These are phyloP conservation scores for Nephotettix cincticeps DNA, from an alignment of 1,140 invertebrate species.

Conservation along the genomic window DNA sequence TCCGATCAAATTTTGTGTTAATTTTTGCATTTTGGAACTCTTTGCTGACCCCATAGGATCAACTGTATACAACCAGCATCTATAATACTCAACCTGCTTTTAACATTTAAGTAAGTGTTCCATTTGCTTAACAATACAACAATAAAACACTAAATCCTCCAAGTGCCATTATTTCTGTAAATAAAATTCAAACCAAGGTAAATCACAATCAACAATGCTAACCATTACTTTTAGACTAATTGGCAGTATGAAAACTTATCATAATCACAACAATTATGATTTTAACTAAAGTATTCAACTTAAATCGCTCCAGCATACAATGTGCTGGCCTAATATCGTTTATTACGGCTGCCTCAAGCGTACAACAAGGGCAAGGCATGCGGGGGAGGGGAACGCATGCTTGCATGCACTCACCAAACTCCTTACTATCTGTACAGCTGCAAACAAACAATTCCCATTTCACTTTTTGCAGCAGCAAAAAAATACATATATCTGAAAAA, in stretches of 20 bases:
- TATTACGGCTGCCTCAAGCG: neutral
- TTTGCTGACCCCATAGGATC: too few relatives aligned
- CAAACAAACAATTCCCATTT: neutral
- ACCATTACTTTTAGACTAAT: neutral
- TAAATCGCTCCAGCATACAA: neutral
- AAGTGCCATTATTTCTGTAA: too few relatives aligned
- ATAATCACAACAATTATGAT: neutral
- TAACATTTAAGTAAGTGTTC: too few relatives aligned
- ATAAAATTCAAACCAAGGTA: neutral
- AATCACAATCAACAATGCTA: neutral
- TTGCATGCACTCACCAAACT: neutral
- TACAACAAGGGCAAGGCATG: neutral
- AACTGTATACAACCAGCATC: too few relatives aligned
- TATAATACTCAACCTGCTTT: too few relatives aligned
- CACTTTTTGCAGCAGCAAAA: too few relatives aligned
- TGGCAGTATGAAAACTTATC: neutral
- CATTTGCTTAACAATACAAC: too few relatives aligned
- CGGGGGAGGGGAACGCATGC: neutral
- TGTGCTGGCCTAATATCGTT: neutral
- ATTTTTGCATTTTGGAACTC: too few relatives aligned
- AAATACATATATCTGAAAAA: too few relatives aligned
- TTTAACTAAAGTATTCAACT: neutral
- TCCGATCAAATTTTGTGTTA: too few relatives aligned
- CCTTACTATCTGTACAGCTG: conserved; percentile 7
- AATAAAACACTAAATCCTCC: too few relatives aligned